Evolutionary conservation across 2,888 invertebrate genomes (phyloP).

Genomic region (Drosophila robusta): DNA sequence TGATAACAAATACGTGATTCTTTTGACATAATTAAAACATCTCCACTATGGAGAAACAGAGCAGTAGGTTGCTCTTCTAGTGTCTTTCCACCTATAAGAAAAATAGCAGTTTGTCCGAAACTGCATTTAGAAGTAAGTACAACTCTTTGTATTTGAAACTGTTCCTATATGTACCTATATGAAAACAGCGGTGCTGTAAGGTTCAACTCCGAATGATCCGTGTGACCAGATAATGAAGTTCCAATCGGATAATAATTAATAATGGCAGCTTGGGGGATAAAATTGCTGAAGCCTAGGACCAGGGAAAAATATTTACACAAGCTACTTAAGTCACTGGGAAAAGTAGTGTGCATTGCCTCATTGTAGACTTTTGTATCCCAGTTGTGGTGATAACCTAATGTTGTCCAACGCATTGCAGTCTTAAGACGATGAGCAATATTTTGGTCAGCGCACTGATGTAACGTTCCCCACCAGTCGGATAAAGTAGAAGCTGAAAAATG

Average conservation of each 20-base stretch:
- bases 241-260: slow-evolving; percentile 98
- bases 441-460: slow-evolving; percentile 71
- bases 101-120: slow-evolving; percentile 97
- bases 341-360: too few relatives aligned
- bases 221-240: slow-evolving; percentile 96
- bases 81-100: slow-evolving; percentile 93
- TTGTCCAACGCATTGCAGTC: slow-evolving; percentile 93
- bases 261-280: too few relatives aligned
- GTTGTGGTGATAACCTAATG: too few relatives aligned
- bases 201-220: slow-evolving; percentile 96
- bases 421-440: slow-evolving; percentile 76
- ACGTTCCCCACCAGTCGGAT: slow-evolving; percentile 89
- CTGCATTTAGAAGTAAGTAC: slow-evolving; percentile 85
- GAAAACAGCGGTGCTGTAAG: slow-evolving; percentile 93
- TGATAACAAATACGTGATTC: too few relatives aligned
- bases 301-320: slow-evolving; percentile 88
- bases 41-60: slow-evolving; percentile 93
- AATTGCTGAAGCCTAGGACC: slow-evolving; percentile 89
- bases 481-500: slow-evolving; percentile 65
- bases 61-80: slow-evolving; percentile 89
- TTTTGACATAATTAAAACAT: slow-evolving; percentile 95
- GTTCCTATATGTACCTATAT: not conserved
- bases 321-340: too few relatives aligned
- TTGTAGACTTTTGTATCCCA: too few relatives aligned
- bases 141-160: not conserved